Base-by-base conservation (phyloP, 37 sponge, comb jelly and placozoan species). In the Haliclona indistincta region DNA sequence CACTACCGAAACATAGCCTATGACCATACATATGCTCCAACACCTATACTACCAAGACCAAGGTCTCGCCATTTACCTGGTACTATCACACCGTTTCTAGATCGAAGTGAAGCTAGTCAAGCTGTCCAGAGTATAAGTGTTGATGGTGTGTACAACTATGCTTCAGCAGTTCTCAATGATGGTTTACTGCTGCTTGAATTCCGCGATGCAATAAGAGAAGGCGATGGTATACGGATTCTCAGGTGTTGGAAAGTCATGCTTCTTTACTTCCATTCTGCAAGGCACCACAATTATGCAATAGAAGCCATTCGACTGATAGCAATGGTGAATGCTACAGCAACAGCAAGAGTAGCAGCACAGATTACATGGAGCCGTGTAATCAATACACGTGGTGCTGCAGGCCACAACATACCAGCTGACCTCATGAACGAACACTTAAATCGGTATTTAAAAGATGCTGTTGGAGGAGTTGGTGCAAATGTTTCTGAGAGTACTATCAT, bases 221-320 rank as follows among this genome's bases (percentile, higher is more conserved):
- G 77, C n/a, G 84, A 83, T 69, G 77, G 76, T 11, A 34, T 44
- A 44, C 58, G 60, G 15, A 55, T 74, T 65, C 35, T 74, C 8
- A 37, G 82, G 35, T 83, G 84, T 43, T 83, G 84, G 83, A 83
- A 83, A 68, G 32, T 53, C 29, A 76, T 76, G 77, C 45, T 81
- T 30, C 70, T 76, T 6, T 76, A 76, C 25, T 83, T 62, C 33
- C 39, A 36, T 28, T 15, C 42, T 75, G 68, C 77, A 54, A 38
- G 51, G 7, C 76, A 83, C 38, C 22, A 39, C 26, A 75, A 69
- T 42, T 83, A 83, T 66, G 63, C 54, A n/a, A 22, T 19, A 35
- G 77, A 83, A 47, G 70, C 77, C 29, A 42, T 76, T 43, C 38
- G 47, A 22, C 58, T 75, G 13, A 49, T 63, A 13, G 68, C 52